phyloP scores from a whole-genome alignment of 2,888 invertebrate genomes.

The Cylindroiulus punctatus region DNA sequence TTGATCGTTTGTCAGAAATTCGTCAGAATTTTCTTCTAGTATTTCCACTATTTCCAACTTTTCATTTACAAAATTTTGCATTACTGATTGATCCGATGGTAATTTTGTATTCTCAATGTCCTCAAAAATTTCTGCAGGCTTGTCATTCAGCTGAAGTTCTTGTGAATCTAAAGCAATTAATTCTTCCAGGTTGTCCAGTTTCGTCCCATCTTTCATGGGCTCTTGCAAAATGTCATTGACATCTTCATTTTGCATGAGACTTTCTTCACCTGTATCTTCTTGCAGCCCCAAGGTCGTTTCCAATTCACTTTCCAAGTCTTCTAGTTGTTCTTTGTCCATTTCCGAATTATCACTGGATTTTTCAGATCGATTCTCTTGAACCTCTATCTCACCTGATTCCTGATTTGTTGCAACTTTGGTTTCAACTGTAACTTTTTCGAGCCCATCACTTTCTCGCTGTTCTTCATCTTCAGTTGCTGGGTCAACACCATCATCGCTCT shows the following conservation, averaged over 20 bases:
- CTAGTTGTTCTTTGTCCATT: not conserved
- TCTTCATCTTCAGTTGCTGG: not conserved
- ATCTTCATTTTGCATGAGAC: not conserved
- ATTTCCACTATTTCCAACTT: not conserved
- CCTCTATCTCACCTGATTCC: not conserved
- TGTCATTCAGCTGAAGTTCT: not conserved
- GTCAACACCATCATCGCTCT: not conserved
- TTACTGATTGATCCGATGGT: not conserved
- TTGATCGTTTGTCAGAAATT: not conserved
- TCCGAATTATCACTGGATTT: slow-evolving; percentile 26
- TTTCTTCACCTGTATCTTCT: not conserved
- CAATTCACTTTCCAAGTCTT: slow-evolving; percentile 12
- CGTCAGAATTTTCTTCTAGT: not conserved
- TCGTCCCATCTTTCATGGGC: not conserved
- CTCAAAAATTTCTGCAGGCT: not conserved
- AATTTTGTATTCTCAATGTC: not conserved
- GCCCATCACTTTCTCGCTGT: not conserved
- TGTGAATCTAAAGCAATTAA: not conserved
- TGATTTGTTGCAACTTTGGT: not conserved
- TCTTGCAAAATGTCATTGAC: not conserved
- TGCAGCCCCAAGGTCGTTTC: slow-evolving; percentile 1
- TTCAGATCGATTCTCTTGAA: not conserved
- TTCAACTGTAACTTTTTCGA: not conserved
- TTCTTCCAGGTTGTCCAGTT: not conserved
- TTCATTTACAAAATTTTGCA: not conserved